phyloP scores from a whole-genome alignment of 2,113 vertebrate species.

The Malaclemys terrapin region DNA sequence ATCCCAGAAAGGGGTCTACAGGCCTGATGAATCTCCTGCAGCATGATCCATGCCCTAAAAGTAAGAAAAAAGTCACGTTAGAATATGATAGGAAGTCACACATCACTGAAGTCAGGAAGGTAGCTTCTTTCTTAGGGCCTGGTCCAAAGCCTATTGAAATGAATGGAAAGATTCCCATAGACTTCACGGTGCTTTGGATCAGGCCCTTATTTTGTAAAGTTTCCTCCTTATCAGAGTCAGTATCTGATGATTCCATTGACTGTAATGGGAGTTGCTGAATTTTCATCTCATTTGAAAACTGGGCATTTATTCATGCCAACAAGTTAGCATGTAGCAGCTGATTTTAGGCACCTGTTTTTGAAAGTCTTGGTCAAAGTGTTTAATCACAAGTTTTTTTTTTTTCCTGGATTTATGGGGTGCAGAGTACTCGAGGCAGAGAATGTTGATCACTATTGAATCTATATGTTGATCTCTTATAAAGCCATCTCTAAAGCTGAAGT shows the following conservation, averaged over 20 bases:
- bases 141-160: background rate
- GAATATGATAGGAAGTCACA: background rate
- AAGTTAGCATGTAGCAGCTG: background rate
- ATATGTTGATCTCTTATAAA: background rate
- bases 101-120: background rate
- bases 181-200: background rate
- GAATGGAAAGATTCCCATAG: background rate
- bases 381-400: background rate
- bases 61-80: background rate
- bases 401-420: background rate
- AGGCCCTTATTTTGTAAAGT: background rate
- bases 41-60: background rate
- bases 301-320: background rate
- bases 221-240: background rate
- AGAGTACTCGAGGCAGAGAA: background rate
- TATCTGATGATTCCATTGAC: background rate
- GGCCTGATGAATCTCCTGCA: background rate
- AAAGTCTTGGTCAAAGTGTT: background rate
- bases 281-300: background rate
- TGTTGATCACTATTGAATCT: background rate
- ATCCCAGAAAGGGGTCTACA: background rate
- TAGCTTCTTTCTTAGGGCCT: background rate
- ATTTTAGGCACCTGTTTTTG: background rate
- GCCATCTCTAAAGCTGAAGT: background rate
- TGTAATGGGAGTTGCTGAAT: background rate